Base-by-base conservation (phyloP, 2,797 vertebrate genomes). In the Gadopsis marmoratus region DNA sequence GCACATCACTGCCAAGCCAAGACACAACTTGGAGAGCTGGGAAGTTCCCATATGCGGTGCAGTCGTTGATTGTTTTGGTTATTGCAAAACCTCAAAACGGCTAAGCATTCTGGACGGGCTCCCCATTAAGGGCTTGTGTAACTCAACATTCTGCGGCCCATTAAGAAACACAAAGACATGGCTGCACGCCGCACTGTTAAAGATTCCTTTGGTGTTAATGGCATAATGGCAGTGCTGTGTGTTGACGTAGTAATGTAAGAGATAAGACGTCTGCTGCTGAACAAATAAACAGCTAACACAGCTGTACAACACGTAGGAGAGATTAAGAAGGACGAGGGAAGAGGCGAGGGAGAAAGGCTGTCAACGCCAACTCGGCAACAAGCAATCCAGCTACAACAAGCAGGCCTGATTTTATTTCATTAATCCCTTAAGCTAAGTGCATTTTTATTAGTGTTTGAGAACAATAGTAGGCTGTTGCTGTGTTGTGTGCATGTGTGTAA, bases 131-230 rank as follows among this genome's bases (percentile, higher is more conserved):
- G 61, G 71, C 73, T 87, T 81, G 87, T 86, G 83, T 87, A 88
- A 87, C 77, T 76, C 75, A 81, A 83, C 85, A 84, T 90, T 86
- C 83, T 90, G 82, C 43, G 55, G 78, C 78, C 84, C 88, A 89
- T 93, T 91, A 84, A 85, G 76, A 85, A 88, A 82, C 74, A 90
- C 81, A 90, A 91, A 90, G 87, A 85, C 55, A 70, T 78, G 83
- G 88, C 76, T 10, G 82, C 76, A 86, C 3, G 50, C 84, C 16
- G 55, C 21, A 14, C 76, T 29, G 69, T 83, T 68, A 74, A 72
- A 82, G 67, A 85, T 60, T 50, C 77, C 70, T 71, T 82, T 78
- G 67, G 87, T 81, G 84, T 86, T 85, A 82, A 87, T 76, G 76
- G 84, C 64, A 63, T 86, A 83, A 86, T 77, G 75, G 84, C 56